Conservation (phyloP, 2,113 vertebrate species). For the Labeo rohita region DNA sequence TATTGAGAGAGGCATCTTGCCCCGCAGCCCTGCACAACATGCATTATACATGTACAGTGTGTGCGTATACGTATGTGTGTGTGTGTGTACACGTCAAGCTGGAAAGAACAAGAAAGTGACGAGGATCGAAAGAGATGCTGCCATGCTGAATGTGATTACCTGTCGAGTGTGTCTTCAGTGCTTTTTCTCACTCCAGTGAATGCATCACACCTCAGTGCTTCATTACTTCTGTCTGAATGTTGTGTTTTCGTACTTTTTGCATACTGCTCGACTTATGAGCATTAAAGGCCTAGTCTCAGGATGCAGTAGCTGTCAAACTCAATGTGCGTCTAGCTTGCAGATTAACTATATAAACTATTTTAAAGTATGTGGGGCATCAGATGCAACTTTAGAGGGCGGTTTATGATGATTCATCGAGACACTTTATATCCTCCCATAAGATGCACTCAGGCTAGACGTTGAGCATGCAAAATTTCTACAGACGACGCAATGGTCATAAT, state of each 20-base stretch:
- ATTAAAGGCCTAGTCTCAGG: not conserved
- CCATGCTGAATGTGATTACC: slow-evolving; percentile 46
- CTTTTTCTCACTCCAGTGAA: slow-evolving; percentile 34
- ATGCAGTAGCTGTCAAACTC: slow-evolving; percentile 1
- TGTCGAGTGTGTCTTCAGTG: slow-evolving; percentile 44
- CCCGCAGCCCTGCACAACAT: slow-evolving; percentile 64
- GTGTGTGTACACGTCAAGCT: slow-evolving; percentile 18
- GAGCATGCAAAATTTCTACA: not conserved
- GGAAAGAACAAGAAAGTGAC: slow-evolving; percentile 25
- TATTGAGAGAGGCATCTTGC: slow-evolving; percentile 71
- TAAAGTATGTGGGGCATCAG: not conserved
- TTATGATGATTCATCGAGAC: not conserved
- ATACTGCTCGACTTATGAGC: not conserved
- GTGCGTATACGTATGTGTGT: slow-evolving; percentile 55
- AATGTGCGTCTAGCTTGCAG: not conserved
- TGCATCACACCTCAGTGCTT: slow-evolving; percentile 1
- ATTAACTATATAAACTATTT: slow-evolving; percentile 11
- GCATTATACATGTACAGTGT: slow-evolving; percentile 74
- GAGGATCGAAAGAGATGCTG: slow-evolving; percentile 53
- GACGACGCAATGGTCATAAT: not conserved
- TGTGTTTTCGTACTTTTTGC: slow-evolving; percentile 31
- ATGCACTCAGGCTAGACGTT: not conserved
- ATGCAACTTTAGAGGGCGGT: not conserved
- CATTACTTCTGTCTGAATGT: slow-evolving; percentile 21
- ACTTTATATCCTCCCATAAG: not conserved